These are phyloP conservation scores for Kryptopterus vitreolus DNA, from an alignment of 2,797 vertebrate species.

Conservation along the genomic window DNA sequence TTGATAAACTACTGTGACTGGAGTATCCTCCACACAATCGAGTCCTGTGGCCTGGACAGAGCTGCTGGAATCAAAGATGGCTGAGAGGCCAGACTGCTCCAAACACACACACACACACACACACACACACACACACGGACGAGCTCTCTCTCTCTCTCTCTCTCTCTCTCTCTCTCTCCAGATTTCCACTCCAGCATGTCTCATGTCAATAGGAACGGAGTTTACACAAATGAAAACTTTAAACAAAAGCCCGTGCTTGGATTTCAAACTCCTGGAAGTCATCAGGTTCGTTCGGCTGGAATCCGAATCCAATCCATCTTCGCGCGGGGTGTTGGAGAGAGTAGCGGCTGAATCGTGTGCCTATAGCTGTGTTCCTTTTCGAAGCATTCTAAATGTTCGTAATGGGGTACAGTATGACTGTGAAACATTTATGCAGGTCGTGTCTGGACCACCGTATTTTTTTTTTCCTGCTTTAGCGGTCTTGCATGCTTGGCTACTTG, in stretches of 20 bases:
- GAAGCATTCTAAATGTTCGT: conserved; percentile 3
- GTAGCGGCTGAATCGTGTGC: background rate
- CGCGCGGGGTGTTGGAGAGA: background rate
- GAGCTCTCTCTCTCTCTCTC: background rate
- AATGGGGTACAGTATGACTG: background rate
- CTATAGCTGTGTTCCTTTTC: background rate
- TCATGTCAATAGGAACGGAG: conserved; percentile 34
- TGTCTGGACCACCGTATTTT: conserved; percentile 31
- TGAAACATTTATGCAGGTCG: conserved; percentile 19
- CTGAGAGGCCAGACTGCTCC: conserved; percentile 55
- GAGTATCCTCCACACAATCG: conserved; percentile 67
- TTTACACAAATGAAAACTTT: conserved; percentile 43
- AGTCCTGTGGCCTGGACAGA: conserved; percentile 55
- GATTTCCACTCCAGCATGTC: conserved; percentile 41
- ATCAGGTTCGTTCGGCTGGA: conserved; percentile 37
- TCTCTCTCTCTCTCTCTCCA: too few species aligned
- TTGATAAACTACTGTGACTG: conserved; percentile 61
- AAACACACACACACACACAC: conserved; percentile 51
- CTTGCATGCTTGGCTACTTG: conserved; percentile 34
- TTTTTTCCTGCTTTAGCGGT: conserved; percentile 9
- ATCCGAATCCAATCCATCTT: conserved; percentile 41
- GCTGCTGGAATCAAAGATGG: conserved; percentile 33
- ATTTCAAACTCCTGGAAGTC: conserved; percentile 42
- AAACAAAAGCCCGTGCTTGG: conserved; percentile 42
- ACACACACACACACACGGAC: conserved; percentile 49